Evolutionary conservation across 2,888 invertebrate genomes (phyloP).

Genomic region (Holacanthella duospinosa): DNA sequence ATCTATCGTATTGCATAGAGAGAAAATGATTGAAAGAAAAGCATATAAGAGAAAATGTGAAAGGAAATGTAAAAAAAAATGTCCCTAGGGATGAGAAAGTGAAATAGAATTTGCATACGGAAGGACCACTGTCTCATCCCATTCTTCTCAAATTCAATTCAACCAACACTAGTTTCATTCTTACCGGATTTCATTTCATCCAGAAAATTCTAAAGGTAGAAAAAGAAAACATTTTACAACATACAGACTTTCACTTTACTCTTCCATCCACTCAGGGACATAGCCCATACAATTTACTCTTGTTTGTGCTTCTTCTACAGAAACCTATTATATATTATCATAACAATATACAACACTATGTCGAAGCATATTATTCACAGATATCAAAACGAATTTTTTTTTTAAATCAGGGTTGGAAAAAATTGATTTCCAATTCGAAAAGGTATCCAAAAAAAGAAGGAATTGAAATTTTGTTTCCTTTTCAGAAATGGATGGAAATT

Average conservation of each 20-base stretch:
- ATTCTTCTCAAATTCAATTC: neutral
- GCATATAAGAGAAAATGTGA: too few species aligned
- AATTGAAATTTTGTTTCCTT: too few species aligned
- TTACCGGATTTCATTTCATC: neutral
- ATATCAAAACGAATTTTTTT: too few species aligned
- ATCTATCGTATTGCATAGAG: neutral
- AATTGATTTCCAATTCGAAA: too few species aligned
- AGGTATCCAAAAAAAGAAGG: too few species aligned
- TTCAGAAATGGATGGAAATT: too few species aligned
- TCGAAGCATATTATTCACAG: too few species aligned
- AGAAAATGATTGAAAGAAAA: neutral
- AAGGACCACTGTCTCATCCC: neutral
- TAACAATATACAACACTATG: too few species aligned
- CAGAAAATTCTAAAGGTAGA: conserved; percentile 6
- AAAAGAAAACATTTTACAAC: neutral
- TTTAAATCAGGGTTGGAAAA: too few species aligned
- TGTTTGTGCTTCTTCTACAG: neutral
- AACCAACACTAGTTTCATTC: neutral
- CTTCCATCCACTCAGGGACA: too few species aligned
- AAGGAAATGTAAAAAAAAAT: neutral
- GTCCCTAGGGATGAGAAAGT: neutral
- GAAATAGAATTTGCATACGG: conserved; percentile 3
- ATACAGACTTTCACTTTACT: neutral
- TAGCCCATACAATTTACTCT: neutral
- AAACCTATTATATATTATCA: neutral